These are phyloP conservation scores for Napeogenes sylphis DNA, from an alignment of 2,888 invertebrate species.

Conservation along the genomic window DNA sequence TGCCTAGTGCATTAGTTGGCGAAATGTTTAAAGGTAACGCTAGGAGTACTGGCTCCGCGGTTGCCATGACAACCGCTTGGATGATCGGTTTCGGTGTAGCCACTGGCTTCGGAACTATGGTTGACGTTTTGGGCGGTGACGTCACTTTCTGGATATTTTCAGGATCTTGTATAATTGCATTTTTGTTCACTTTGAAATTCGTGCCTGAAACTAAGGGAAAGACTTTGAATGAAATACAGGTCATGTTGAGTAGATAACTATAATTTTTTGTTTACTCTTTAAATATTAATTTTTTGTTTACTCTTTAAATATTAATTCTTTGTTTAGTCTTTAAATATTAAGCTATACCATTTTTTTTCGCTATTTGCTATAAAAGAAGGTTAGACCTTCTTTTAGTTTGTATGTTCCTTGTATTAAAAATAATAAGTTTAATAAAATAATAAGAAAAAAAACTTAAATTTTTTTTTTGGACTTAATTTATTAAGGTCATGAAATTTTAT, in stretches of 20 bases:
- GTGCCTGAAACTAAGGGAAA: slow-evolving; percentile 49
- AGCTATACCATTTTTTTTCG: no score
- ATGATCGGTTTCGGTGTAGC: slow-evolving; percentile 46
- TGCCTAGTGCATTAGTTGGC: slow-evolving; percentile 44
- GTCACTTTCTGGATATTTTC: slow-evolving; percentile 46
- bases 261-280: not conserved
- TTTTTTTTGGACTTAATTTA: no score
- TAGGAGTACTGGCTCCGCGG: slow-evolving; percentile 43
- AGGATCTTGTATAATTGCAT: slow-evolving; percentile 38
- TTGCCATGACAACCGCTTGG: slow-evolving; percentile 48
- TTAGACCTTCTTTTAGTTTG: no score
- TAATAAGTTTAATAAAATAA: no score
- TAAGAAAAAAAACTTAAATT: no score
- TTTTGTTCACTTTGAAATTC: slow-evolving; percentile 41
- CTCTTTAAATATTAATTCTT: no score
- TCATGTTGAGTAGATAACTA: slow-evolving; percentile 35
- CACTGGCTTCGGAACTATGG: slow-evolving; percentile 41
- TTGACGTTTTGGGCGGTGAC: slow-evolving; percentile 40
- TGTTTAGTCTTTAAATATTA: no score
- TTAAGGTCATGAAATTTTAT: no score
- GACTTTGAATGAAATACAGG: slow-evolving; percentile 44
- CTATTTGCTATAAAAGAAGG: no score
- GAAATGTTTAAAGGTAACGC: slow-evolving; percentile 48
- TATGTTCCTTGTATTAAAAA: no score
- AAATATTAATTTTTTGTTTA: no score